These are phyloP conservation scores for Rhagium mordax DNA, from an alignment of 2,888 invertebrate species.

Conservation along the genomic window DNA sequence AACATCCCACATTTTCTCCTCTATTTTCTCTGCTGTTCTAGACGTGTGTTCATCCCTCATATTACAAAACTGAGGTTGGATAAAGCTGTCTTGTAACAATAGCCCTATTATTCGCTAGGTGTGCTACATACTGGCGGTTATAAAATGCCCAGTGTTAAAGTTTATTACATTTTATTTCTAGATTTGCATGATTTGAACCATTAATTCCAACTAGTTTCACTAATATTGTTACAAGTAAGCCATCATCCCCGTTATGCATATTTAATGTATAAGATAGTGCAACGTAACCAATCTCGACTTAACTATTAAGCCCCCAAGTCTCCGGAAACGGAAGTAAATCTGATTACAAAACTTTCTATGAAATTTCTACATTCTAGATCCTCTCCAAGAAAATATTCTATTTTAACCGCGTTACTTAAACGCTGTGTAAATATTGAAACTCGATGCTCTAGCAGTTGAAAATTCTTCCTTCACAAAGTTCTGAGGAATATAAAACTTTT, in stretches of 20 bases:
- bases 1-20: not conserved
- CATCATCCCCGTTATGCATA: not conserved
- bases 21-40: not conserved
- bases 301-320: no score
- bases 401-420: conserved; percentile 17
- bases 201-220: not conserved
- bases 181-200: no score
- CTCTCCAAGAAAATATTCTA: not conserved
- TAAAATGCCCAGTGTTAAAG: not conserved
- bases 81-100: not conserved
- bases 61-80: not conserved
- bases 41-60: not conserved
- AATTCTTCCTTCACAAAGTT: conserved; percentile 11
- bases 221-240: not conserved
- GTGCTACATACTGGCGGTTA: not conserved
- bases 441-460: not conserved
- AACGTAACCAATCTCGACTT: not conserved
- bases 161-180: not conserved
- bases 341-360: conserved; percentile 3
- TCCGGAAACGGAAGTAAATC: not conserved
- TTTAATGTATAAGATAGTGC: not conserved
- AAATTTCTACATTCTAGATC: conserved; percentile 4
- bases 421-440: conserved; percentile 12
- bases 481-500: conserved; percentile 14
- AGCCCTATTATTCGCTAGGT: not conserved